A percentile compares a stretch with the other conserved stretches of the same genome.
Evolutionary conservation across 2,113 vertebrate genomes (phyloP).

Genomic region (Zosterops japonicus): DNA sequence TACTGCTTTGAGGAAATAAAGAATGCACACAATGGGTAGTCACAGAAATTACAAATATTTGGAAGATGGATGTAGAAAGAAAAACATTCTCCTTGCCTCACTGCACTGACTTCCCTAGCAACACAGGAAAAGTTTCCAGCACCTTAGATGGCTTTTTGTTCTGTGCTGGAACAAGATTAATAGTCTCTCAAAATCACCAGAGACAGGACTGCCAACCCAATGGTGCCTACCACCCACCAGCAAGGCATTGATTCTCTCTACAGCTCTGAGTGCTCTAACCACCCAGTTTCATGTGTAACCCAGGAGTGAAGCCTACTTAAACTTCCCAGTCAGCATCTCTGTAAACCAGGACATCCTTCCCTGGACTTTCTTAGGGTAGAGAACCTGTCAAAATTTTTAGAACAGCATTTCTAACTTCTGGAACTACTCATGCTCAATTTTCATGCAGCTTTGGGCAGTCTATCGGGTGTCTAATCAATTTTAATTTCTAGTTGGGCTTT

Average conservation of each 20-base stretch:
- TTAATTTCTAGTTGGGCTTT: not conserved
- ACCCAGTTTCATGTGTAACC: not conserved
- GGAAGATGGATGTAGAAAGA: not conserved
- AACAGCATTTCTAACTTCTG: not conserved
- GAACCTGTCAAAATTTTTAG: not conserved
- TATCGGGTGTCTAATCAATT: not conserved
- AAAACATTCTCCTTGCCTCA: not conserved
- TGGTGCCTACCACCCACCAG: not conserved
- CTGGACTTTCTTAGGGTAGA: not conserved
- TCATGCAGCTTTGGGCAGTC: not conserved
- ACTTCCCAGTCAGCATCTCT: not conserved
- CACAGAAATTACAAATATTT: not conserved
- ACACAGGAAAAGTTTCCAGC: not conserved
- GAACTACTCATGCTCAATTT: not conserved
- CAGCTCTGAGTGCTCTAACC: not conserved
- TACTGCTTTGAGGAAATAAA: not conserved
- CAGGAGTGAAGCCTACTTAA: not conserved
- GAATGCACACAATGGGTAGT: not conserved
- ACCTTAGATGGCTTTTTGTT: not conserved
- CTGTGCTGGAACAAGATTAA: not conserved
- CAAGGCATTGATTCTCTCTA: not conserved
- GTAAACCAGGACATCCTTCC: not conserved
- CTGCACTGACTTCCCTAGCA: not conserved
- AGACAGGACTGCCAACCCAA: fast-evolving
- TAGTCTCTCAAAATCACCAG: not conserved